phyloP scores from a whole-genome alignment of 1,140 invertebrate genomes.

The Antheraea mylitta region DNA sequence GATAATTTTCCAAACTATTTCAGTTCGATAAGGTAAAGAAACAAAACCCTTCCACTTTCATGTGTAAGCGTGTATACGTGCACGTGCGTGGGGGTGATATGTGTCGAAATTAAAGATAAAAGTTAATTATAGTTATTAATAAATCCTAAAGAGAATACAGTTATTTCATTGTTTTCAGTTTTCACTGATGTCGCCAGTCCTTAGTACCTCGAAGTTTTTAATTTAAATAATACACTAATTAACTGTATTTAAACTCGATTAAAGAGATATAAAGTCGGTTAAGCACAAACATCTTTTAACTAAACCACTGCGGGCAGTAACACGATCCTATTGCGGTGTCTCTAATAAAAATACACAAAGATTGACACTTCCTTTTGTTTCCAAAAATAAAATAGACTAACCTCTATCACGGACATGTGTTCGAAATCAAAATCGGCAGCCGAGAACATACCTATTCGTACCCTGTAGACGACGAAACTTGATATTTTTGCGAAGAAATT shows the following conservation, averaged over 20 bases:
- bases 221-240: not conserved
- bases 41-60: no score
- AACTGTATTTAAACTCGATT: not conserved
- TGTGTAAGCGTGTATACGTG: no score
- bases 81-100: no score
- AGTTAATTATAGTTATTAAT: no score
- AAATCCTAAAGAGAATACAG: no score
- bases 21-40: no score
- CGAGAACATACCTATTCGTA: constrained; percentile 39
- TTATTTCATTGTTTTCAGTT: no score
- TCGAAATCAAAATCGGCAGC: constrained; percentile 40
- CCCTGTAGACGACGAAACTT: constrained; percentile 45
- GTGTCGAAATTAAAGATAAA: no score
- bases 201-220: no score
- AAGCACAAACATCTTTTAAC: not conserved
- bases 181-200: no score
- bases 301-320: constrained; percentile 1
- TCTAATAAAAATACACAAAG: constrained; percentile 20
- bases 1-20: no score
- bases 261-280: not conserved
- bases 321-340: not conserved
- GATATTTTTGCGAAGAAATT: constrained; percentile 71
- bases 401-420: constrained; percentile 63
- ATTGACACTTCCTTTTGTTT: constrained; percentile 37
- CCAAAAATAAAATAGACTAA: constrained; percentile 27